Conservation (phyloP, 2,888 invertebrate genomes). For the Rhamnusium bicolor region DNA sequence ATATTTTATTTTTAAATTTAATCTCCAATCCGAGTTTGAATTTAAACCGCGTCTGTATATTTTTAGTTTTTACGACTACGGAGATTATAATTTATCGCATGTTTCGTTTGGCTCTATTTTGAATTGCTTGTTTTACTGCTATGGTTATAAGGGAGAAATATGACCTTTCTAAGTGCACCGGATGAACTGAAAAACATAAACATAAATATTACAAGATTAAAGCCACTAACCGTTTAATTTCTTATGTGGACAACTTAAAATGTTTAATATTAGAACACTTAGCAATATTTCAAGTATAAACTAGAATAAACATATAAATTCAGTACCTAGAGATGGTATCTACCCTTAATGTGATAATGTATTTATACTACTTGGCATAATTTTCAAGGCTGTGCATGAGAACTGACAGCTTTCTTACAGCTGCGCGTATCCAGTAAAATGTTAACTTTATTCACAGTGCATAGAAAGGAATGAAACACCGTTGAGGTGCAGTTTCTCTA, state of each 20-base stretch:
- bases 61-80: constrained; percentile 12
- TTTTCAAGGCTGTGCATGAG: too few species aligned
- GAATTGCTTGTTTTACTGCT: neutral
- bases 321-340: neutral
- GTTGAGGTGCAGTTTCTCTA: too few species aligned
- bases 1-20: constrained; percentile 27
- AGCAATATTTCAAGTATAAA: neutral
- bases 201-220: neutral
- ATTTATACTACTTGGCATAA: neutral
- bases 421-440: too few species aligned
- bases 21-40: constrained; percentile 7
- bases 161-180: neutral
- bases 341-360: neutral
- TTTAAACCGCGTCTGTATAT: constrained; percentile 16
- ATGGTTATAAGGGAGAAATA: neutral
- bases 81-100: constrained; percentile 20
- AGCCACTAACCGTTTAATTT: neutral
- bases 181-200: neutral
- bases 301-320: neutral
- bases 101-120: neutral
- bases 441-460: too few species aligned
- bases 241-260: neutral
- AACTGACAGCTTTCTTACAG: too few species aligned
- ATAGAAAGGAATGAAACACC: too few species aligned
- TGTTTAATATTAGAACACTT: neutral